Evolutionary conservation across 2,888 invertebrate genomes (phyloP).

Genomic region (Drosophila merina): DNA sequence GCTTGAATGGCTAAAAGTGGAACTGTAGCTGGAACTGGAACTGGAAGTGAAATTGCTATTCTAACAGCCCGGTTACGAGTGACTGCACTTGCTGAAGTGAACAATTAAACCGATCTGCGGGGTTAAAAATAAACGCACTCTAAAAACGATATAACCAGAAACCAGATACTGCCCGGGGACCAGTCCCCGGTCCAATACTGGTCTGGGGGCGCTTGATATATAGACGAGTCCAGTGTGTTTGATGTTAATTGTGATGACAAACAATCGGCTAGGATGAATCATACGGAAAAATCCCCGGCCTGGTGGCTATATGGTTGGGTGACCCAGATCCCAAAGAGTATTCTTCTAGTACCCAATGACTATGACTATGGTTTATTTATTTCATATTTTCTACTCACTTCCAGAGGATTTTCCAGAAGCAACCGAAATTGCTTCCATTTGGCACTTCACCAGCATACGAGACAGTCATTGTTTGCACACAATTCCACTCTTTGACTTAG

Average conservation of each 20-base stretch:
- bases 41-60: slow-evolving; percentile 14
- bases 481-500: slow-evolving; percentile 24
- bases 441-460: slow-evolving; percentile 96
- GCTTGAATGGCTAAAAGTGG: slow-evolving; percentile 34
- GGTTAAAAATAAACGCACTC: slow-evolving; percentile 40
- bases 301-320: slow-evolving; percentile 18
- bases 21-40: slow-evolving; percentile 34
- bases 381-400: slow-evolving; percentile 87
- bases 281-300: slow-evolving; percentile 39
- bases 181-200: slow-evolving; percentile 26
- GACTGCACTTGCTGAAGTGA: slow-evolving; percentile 62
- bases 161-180: slow-evolving; percentile 44
- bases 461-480: slow-evolving; percentile 88
- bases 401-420: slow-evolving; percentile 95
- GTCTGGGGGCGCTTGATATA: neutral
- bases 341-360: neutral
- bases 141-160: slow-evolving; percentile 31
- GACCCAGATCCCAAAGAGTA: slow-evolving; percentile 16
- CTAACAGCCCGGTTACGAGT: slow-evolving; percentile 61
- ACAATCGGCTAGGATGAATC: slow-evolving; percentile 42
- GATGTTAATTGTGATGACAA: slow-evolving; percentile 66
- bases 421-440: slow-evolving; percentile 96
- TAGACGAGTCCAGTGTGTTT: slow-evolving; percentile 12
- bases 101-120: slow-evolving; percentile 57
- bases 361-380: no score